Base-by-base conservation (phyloP, 2,888 invertebrate genomes). In the Lasiommata megera region DNA sequence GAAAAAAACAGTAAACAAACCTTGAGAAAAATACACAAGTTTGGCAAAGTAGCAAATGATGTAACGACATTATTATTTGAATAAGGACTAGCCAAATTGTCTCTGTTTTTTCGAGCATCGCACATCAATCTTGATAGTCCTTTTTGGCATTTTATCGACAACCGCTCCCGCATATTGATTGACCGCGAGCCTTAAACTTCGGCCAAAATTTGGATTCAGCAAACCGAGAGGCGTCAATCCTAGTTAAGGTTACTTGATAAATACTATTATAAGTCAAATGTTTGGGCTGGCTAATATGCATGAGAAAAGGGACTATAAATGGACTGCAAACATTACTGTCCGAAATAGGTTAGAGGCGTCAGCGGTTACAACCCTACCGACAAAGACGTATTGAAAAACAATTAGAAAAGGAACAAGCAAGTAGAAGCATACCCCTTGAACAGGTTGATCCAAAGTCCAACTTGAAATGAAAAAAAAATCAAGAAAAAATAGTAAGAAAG, bases 1-100 rank as follows among this genome's bases (percentile, higher is more conserved):
- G 23, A 5, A 5, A 38, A 14, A 36, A 17, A 16, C 38, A 36
- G 46, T 48, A 51, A 59, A 59, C n/a, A 17, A 34, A 41, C 31
- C 31, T 31, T 7, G 12, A 28, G 41, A 8, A 52, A 50, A 40
- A 41, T 52, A 6, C 28, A 23, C 37, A 23, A 38, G 50, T 14
- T 23, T 28, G 37, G 12, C 11, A 23, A 38, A 50, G 37, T 50
- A 38, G 11, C 37, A 37, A 50, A 50, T 37, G 37, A 50, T 50
- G 23, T 46, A 46, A 46, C 46, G 31, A 31, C 28, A 44, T 44
- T 46, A 46, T 46, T 28, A 14, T 44, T 16, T 46, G 16, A 46
- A 31, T 31, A 31, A 46, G 31, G 14, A 31, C 31, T 17, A 14
- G 7, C 29, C 46, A 41, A 23, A 41, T 29, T 43, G n/a, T 14